phyloP scores from a whole-genome alignment of 2,888 invertebrate species.

The Syrista parreyssii region DNA sequence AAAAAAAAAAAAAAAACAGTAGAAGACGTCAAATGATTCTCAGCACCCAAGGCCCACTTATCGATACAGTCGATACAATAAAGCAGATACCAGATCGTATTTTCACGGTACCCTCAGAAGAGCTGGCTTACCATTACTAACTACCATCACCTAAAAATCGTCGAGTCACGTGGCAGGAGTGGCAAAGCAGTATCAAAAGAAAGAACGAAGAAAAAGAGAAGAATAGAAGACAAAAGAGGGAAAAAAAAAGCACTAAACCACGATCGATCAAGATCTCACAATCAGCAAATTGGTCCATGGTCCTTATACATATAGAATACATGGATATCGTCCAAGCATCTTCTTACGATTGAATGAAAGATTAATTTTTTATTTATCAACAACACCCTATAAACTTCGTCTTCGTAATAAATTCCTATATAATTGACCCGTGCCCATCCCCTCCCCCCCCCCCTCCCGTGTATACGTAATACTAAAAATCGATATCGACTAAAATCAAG shows the following conservation, averaged over 20 bases:
- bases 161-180: constrained; percentile 1
- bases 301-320: background rate
- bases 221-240: background rate
- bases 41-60: background rate
- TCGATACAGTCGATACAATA: background rate
- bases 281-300: background rate
- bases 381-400: background rate
- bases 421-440: background rate
- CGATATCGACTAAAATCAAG: background rate
- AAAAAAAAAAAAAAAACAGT: background rate
- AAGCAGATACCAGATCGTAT: background rate
- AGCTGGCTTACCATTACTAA: background rate
- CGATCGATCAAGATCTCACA: background rate
- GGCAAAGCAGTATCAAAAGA: background rate
- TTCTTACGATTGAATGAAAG: background rate
- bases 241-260: background rate
- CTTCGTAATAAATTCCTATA: background rate
- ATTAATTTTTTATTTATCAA: background rate
- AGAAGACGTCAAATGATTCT: background rate
- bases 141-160: background rate
- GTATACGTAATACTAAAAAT: background rate
- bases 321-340: background rate
- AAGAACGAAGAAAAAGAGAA: background rate
- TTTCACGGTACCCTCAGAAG: background rate
- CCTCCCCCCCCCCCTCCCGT: no score